phyloP scores from a whole-genome alignment of 1,140 invertebrate genomes.

The Drosophila gunungcola region DNA sequence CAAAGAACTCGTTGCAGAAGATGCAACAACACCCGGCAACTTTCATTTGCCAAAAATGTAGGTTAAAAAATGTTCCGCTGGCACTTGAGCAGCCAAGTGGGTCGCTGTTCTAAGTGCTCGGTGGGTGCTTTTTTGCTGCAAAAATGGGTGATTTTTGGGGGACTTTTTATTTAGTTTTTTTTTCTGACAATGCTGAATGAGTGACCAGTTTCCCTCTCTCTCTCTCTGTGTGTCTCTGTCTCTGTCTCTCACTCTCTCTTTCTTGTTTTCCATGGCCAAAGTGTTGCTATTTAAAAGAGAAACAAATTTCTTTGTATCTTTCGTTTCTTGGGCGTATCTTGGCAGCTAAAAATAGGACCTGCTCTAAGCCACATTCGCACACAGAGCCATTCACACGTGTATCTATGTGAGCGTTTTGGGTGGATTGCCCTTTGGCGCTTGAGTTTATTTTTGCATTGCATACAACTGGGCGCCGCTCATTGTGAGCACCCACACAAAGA shows the following conservation, averaged over 20 bases:
- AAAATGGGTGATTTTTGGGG: not conserved
- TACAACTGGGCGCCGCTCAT: constrained; percentile 41
- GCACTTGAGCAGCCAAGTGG: constrained; percentile 60
- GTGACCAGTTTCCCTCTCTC: constrained; percentile 25
- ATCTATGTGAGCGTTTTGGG: constrained; percentile 13
- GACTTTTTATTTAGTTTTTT: not conserved
- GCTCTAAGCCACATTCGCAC: constrained; percentile 11
- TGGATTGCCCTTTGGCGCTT: constrained; percentile 58
- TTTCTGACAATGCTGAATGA: constrained; percentile 26
- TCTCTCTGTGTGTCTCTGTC: not conserved
- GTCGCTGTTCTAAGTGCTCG: constrained; percentile 47
- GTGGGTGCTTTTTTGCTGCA: not conserved
- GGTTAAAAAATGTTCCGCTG: constrained; percentile 66
- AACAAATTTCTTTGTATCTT: constrained; percentile 27
- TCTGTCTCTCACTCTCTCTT: not conserved
- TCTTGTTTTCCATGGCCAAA: constrained; percentile 7
- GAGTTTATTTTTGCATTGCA: constrained; percentile 61
- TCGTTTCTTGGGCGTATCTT: constrained; percentile 37
- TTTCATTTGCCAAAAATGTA: constrained; percentile 75
- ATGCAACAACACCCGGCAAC: constrained; percentile 38
- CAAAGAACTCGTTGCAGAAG: not conserved
- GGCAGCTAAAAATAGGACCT: constrained; percentile 50
- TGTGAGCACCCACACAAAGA: constrained; percentile 18
- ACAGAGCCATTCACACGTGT: not conserved
- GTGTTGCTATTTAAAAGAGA: constrained; percentile 45